These are phyloP conservation scores for Cephus sareptanus DNA, from an alignment of 2,888 invertebrate species.

Conservation along the genomic window DNA sequence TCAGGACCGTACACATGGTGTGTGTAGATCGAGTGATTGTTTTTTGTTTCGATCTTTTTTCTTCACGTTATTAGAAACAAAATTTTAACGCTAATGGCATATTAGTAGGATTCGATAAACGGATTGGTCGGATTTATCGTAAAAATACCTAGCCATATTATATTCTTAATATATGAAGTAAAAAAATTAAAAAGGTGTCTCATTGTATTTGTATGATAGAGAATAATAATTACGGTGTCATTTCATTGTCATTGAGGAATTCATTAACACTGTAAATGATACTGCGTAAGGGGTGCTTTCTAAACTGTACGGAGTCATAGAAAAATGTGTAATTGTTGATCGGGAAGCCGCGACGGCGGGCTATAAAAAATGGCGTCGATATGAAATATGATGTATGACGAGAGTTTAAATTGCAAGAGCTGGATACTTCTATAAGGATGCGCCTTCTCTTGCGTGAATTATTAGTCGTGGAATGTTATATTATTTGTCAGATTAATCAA, in stretches of 20 bases:
- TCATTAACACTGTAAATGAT: constrained; percentile 36
- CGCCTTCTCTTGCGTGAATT: not conserved
- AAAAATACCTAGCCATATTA: constrained; percentile 53
- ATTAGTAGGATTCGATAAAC: not conserved
- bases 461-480: not conserved
- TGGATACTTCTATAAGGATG: not conserved
- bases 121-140: constrained; percentile 18
- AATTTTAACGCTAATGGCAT: not conserved
- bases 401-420: not conserved
- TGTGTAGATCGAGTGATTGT: not conserved
- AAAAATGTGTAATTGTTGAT: not conserved
- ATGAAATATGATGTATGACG: not conserved
- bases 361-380: not conserved
- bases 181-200: constrained; percentile 43
- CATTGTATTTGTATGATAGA: constrained; percentile 60
- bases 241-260: constrained; percentile 50
- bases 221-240: constrained; percentile 47
- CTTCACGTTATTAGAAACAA: not conserved
- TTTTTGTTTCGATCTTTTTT: not conserved
- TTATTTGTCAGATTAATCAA: not conserved
- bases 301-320: constrained; percentile 35
- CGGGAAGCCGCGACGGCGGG: not conserved
- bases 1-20: not conserved
- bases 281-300: constrained; percentile 51
- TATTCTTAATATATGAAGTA: constrained; percentile 59